Evolutionary conservation across 1,140 invertebrate genomes (phyloP).

Genomic region (Eueides isabella): DNA sequence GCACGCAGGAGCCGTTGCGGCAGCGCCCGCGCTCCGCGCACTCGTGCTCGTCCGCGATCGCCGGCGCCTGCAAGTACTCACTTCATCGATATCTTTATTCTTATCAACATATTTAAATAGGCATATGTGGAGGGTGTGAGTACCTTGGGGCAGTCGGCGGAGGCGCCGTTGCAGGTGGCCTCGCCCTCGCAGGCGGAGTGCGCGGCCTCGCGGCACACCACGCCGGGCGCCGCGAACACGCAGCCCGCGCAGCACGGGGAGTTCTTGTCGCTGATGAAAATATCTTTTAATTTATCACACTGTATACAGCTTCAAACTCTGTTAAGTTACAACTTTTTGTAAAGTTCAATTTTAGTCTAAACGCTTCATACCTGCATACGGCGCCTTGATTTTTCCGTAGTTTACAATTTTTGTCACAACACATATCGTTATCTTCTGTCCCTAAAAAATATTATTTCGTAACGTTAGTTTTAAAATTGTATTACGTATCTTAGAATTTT

Average conservation of each 20-base stretch:
- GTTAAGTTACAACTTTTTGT: too few species aligned
- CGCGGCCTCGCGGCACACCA: slow-evolving; percentile 94
- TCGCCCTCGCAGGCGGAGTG: slow-evolving; percentile 95
- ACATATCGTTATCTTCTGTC: slow-evolving; percentile 94
- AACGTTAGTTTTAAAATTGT: neutral
- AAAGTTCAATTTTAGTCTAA: too few species aligned
- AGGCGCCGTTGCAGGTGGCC: slow-evolving; percentile 85
- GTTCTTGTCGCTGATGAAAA: slow-evolving; percentile 95
- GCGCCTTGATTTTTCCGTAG: slow-evolving; percentile 90
- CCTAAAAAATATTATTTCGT: slow-evolving; percentile 61
- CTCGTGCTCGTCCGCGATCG: slow-evolving; percentile 93
- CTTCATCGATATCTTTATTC: too few species aligned
- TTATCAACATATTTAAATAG: too few species aligned
- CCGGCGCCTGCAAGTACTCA: slow-evolving; percentile 86
- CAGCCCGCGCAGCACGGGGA: slow-evolving; percentile 96
- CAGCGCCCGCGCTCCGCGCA: slow-evolving; percentile 95
- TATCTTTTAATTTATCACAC: too few species aligned
- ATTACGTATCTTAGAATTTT: neutral
- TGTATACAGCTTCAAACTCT: too few species aligned
- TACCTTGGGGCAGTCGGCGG: slow-evolving; percentile 82
- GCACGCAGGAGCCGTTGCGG: slow-evolving; percentile 92
- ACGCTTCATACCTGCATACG: slow-evolving; percentile 93
- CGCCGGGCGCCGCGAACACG: slow-evolving; percentile 89
- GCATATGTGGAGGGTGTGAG: too few species aligned
- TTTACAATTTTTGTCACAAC: slow-evolving; percentile 96